Evolutionary conservation across 2,888 invertebrate species (phyloP), one percentile per base, ranked within the genome.

Genomic region (Napeogenes inachia): DNA sequence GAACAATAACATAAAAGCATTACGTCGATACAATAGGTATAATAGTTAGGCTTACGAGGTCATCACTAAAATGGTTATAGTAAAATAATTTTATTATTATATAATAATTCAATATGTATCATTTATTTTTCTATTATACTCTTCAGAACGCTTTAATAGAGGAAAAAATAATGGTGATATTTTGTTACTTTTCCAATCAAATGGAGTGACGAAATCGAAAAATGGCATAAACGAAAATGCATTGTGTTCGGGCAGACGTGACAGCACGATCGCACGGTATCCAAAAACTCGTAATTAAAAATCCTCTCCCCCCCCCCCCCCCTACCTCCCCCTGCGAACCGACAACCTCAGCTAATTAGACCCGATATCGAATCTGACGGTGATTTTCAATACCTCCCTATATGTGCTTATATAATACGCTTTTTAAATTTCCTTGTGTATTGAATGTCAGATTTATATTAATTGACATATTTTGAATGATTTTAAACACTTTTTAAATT

Each of bases 261-360:
- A 53, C 61, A 35, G 58, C 47, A 53, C 50, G 38, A 32, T 38
- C 42, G 56, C 60, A 62, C 64, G 56, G 45, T 58, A 54, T 59
- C 62, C 62, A 61, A 63, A 68, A 64, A 61, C 60, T 59, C 63
- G 66, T 71, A 68, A 70, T 70, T 69, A 69, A 71, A 71, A 69
- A 69, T 61, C 66, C 67, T n/a, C n/a, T n/a, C n/a, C n/a, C n/a
- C n/a, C n/a, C 21, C 21, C 21, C 21, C 21, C 21, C 21, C 21
- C 21, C 21, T 21, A 21, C 21, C 60, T 68, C 69, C 63, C 64
- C 63, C 57, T 60, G 62, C 69, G 64, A 68, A 68, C 59, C 64
- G 66, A 65, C 60, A 68, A 62, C 67, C 65, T 56, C 66, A 67
- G 61, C 68, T 72, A 70, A 70, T 70, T 68, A 70, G 66, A 63